Evolutionary conservation across 92 coral and sea anemone genomes (phyloP), one percentile per base, ranked within the genome.

Genomic region (Heliopora coerulea): DNA sequence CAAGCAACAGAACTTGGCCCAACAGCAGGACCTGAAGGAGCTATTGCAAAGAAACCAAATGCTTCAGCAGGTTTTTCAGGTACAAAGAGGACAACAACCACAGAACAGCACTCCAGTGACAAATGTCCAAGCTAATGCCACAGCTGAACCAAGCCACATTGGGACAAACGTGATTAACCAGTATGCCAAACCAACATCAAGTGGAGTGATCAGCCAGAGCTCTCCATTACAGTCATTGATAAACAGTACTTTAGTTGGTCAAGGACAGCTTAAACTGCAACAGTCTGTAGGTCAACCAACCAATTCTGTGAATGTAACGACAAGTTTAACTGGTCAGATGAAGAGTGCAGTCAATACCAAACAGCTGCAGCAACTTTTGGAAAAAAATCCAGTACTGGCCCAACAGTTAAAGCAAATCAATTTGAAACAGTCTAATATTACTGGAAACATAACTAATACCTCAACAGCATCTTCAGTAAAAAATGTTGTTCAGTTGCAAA

Each of bases 11-110:
- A 83, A 31, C 30, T 8, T 56, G 33, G 30, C 11, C 6, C 28
- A 83, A 48, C 98, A 88, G 41, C 83, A 87, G 59, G 89, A 93
- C 48, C 74, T 86, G 27, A 86, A 86, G 56, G 74, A 83, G 12
- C 54, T 87, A 44, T 86, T 88, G 21, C 90, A 93, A 49, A 90
- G 87, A 69, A 88, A 49, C 21, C 76, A 90, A 32, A 79, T 93
- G 50, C 84, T 93, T 34, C 91, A 29, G 15, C 90, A 82, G 61
- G 86, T 80, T 40, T 74, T 88, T 23, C 89, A 84, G 32, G 78
- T 54, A 11, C 86, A 75, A 27, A 58, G 34, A 25, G 27, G 20
- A 42, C 52, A 77, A 10, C 89, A 84, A 54, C 88, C 83, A 84
- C 76, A 37, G 42, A 37, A 37, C 42, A 37, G 42, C 11, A 4